A percentile compares a stretch with the other conserved stretches of the same genome.
These are phyloP conservation scores for Sycophila texana DNA, from an alignment of 2,888 invertebrate genomes.

Conservation along the genomic window DNA sequence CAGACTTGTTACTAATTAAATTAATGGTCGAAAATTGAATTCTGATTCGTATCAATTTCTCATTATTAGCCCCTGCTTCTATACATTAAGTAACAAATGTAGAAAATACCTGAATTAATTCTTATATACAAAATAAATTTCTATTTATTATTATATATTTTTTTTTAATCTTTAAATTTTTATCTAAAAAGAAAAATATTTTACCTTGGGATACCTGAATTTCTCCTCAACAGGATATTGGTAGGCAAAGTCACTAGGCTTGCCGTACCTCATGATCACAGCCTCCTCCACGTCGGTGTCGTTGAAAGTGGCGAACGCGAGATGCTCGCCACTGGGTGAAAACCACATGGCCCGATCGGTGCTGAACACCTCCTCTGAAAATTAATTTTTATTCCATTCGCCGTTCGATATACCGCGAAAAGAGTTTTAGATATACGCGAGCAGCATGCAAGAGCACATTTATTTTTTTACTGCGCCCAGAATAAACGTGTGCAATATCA, in stretches of 20 bases:
- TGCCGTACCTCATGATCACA: slow-evolving; percentile 82
- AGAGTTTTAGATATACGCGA: neutral
- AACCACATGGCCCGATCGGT: slow-evolving; percentile 88
- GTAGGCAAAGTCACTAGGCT: slow-evolving; percentile 77
- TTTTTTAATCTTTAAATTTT: no score
- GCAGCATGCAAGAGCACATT: no score
- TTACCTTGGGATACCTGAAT: slow-evolving; percentile 88
- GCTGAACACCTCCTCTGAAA: slow-evolving; percentile 86
- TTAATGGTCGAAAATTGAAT: no score
- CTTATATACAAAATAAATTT: no score
- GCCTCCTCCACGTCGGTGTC: slow-evolving; percentile 83
- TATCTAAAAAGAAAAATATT: neutral
- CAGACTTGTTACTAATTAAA: no score
- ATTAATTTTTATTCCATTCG: slow-evolving; percentile 1
- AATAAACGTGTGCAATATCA: no score
- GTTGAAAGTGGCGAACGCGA: slow-evolving; percentile 86
- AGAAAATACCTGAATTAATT: no score
- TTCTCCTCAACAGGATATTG: slow-evolving; percentile 83
- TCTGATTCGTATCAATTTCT: no score
- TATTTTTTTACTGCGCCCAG: no score
- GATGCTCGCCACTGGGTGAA: slow-evolving; percentile 81
- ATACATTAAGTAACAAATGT: no score
- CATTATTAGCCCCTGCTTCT: no score
- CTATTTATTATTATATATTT: no score
- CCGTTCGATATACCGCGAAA: neutral